Evolutionary conservation across 37 sponge, comb jelly and placozoan species (phyloP), one percentile per base, ranked within the genome.

Genomic region (Spongia lamella): DNA sequence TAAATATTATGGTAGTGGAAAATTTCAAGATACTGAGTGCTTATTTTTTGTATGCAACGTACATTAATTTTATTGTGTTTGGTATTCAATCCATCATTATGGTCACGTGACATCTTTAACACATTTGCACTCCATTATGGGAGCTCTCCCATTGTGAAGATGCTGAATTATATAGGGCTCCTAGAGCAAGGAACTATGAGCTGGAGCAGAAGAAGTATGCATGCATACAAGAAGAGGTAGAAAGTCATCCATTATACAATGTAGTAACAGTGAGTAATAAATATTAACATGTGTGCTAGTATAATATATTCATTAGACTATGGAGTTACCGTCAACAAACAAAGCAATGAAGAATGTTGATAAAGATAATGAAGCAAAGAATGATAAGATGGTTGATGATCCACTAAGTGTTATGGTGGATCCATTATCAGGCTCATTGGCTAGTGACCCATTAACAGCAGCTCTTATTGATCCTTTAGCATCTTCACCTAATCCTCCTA

Each of bases 261-360:
- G 24, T 86, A n/a, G 68, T 86, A n/a, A 64, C 84, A 53, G 84
- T 84, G 17, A 77, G 84, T 37, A 26, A 26, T 34, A 17, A 59
- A 32, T 20, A 43, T n/a, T 7, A 30, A 52, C n/a, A 21, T 69
- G 25, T 14, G 53, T 14, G 6, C 21, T 21, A 19, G 16, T 7
- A 26, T 60, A 2, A 7, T 22, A 53, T 39, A 53, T 56, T 29
- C 39, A 38, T 53, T 91, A 95, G 55, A 94, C 47, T 25, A 98
- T 92, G 17, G 99, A 91, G 81, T 96, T 92, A 15, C 78, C 89
- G 51, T 98, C 96, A 39, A 93, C 93, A 85, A 98, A 95, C 16
- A 96, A 96, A 74, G 95, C 92, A 59, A 95, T 74, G 16, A 96
- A 98, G 67, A 95, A 96, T 66, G 94, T 96, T 43, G 9, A 43